A percentile compares a stretch with the other conserved stretches of the same genome.
Conservation (phyloP, 37 sponge, comb jelly and placozoan species). For the Theonella swinhoei region DNA sequence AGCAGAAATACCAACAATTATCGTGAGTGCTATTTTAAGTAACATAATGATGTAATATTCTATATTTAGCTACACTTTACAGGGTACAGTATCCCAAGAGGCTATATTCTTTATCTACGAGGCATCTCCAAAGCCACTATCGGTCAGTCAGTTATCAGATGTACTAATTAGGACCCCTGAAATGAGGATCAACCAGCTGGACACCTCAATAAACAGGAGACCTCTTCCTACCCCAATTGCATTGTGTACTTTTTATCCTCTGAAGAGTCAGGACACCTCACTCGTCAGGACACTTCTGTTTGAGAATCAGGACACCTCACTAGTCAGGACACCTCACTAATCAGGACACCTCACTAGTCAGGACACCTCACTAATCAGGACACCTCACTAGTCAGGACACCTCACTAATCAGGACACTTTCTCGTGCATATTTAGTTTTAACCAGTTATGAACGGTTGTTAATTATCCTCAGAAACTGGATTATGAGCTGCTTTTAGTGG, state of each 20-base stretch:
- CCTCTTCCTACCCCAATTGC: no score
- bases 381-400: no score
- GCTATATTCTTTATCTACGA: constrained; percentile 56
- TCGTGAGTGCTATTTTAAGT: constrained; percentile 31
- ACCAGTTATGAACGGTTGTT: no score
- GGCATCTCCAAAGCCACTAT: constrained; percentile 29
- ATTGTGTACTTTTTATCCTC: no score
- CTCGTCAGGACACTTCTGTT: neutral
- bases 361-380: no score
- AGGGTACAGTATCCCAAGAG: constrained; percentile 70
- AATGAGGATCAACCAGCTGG: no score
- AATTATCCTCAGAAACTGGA: constrained; percentile 5
- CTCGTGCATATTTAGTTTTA: no score
- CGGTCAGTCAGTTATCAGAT: constrained; percentile 36
- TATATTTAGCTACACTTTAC: neutral
- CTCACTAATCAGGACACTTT: no score
- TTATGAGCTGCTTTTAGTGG: constrained; percentile 35
- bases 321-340: no score
- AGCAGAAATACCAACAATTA: constrained; percentile 64
- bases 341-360: neutral
- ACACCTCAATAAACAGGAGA: no score
- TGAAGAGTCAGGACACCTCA: no score
- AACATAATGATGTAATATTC: neutral
- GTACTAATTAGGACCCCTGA: no score
- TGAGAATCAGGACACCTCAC: neutral